Base-by-base conservation (phyloP, 2,888 invertebrate species). In the Agrochola macilenta region DNA sequence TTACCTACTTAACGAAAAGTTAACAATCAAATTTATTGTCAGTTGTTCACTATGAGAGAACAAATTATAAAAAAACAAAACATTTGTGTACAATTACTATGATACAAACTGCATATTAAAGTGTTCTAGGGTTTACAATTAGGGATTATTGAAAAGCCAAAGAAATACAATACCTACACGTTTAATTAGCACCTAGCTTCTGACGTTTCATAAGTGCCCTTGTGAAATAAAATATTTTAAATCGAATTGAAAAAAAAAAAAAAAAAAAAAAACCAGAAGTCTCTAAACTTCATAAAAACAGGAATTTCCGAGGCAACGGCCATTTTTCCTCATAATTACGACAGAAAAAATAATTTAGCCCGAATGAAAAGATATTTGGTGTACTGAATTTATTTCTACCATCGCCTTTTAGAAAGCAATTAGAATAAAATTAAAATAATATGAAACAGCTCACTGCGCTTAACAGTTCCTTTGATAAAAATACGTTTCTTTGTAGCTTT, bases 331-430 rank as follows among this genome's bases (percentile, higher is more conserved):
- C 61, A 64, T 86, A 88, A 89, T 91, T 90, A 89, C 79, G 82
- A 84, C 80, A 85, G 80, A 89, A 90, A 90, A 91, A 91, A 89
- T 91, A 91, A 91, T 91, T 90, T 86, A 83, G 80, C 71, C 75
- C 68, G 79, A 89, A 89, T 87, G 88, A 91, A 91, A 91, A 91
- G 91, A 89, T 88, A 90, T 89, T 85, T 87, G 84, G 79, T 85
- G 78, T 90, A 91, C 91, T 91, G 89, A 92, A 91, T 91, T 91
- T 90, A 88, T 89, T 90, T 90, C 82, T 85, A 83, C 84, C 84
- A 81, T 74, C 81, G 79, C 76, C 72, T 63, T 81, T 80, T 72
- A 70, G 26, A 77, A 79, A 79, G 79, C 74, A 89, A 87, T 87
- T 86, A 83, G 60, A 83, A 78, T 88, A 78, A 77, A 84, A 84